Base-by-base conservation (phyloP, 2,113 vertebrate species). In the Oreochromis spilurus region DNA sequence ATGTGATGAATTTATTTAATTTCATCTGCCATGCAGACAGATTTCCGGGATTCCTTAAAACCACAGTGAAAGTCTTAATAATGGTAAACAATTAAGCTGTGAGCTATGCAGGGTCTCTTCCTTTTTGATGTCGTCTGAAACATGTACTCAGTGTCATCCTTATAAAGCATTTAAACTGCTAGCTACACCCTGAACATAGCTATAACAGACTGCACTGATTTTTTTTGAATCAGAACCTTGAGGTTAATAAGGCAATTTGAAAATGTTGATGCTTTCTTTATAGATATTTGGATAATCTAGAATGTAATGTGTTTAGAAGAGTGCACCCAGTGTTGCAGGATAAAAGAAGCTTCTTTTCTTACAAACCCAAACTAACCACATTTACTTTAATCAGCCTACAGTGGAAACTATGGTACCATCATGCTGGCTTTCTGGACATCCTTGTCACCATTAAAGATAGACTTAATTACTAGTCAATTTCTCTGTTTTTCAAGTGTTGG, bases 1-100 rank as follows among this genome's bases (percentile, higher is more conserved):
- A 94, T 89, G 82, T 94, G 88, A 95, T 85, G 88, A 90, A 91
- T 95, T 53, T 86, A 90, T 94, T 95, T 93, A 34, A 83, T 91
- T 90, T 90, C 72, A 93, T 93, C 87, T 67, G 29, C 79, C 88
- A 90, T 79, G 84, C 81, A 88, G 81, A 82, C 52, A 81, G 79
- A 86, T 87, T 79, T 9, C 72, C 72, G 1, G 50, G 62, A 40
- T 17, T 12, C 7, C 16, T 83, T 48, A 54, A 89, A 85, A 17
- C 70, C 84, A 17, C 14, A 48, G 14, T 43, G 58, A 84, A 72
- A 83, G 79, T 29, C 79, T 67, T 85, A 92, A 90, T 94, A 90
- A 89, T 84, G 40, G 57, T 91, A 92, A 95, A 93, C 86, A 91
- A 84, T 85, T 55, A 77, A 87, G 26, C 50, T 83, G 9, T 60